phyloP scores from a whole-genome alignment of 2,113 vertebrate species.

The Myiagra hebetior region DNA sequence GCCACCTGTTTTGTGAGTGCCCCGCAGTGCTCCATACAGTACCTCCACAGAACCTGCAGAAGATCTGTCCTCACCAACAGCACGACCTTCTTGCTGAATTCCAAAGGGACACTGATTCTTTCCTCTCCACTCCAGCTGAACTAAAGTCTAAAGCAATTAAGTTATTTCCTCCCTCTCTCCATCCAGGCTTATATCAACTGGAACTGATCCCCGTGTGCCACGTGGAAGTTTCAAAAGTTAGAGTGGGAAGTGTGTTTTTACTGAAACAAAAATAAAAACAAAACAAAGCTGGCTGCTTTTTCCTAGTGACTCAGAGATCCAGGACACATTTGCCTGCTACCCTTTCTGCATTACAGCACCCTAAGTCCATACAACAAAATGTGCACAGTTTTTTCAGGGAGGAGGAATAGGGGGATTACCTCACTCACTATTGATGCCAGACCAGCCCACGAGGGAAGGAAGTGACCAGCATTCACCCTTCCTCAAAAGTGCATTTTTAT shows the following conservation, averaged over 20 bases:
- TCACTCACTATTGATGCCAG: neutral
- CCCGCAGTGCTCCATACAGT: neutral
- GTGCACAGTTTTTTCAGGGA: neutral
- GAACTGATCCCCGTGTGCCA: constrained; percentile 64
- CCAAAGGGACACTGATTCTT: neutral
- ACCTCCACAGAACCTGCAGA: constrained; percentile 24
- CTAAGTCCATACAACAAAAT: neutral
- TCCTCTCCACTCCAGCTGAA: constrained; percentile 31
- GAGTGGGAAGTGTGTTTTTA: neutral
- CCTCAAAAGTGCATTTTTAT: neutral
- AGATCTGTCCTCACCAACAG: constrained; percentile 5
- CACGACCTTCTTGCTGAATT: neutral
- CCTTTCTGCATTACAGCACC: neutral
- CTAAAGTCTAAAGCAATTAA: constrained; percentile 39
- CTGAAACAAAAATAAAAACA: constrained; percentile 22
- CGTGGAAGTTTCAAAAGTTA: constrained; percentile 53
- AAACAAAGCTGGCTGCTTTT: constrained; percentile 20
- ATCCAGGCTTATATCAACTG: constrained; percentile 65
- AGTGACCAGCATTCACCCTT: neutral
- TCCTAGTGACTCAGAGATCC: constrained; percentile 9
- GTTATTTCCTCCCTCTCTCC: constrained; percentile 54
- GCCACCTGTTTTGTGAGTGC: neutral
- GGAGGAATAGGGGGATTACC: neutral
- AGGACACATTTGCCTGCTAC: neutral
- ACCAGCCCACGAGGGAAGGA: neutral